Evolutionary conservation across 23 tunicate genomes (phyloP), one percentile per base, ranked within the genome.

Genomic region (Ascidia mentula): DNA sequence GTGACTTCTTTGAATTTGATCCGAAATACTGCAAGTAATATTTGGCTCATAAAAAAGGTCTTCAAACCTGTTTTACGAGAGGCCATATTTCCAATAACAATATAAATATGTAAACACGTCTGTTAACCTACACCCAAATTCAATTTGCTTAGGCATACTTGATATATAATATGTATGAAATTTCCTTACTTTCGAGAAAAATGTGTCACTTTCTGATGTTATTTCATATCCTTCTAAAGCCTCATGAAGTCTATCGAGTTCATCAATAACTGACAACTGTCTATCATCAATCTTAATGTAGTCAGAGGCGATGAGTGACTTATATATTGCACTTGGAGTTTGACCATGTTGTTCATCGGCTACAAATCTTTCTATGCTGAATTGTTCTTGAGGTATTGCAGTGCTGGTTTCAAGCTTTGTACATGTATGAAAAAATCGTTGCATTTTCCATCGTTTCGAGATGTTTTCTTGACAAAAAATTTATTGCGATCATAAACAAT

Each of bases 261-360:
- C 72, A 20, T 72, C 79, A 35, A 86, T 73, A 20, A 91, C 90
- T 8, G 81, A 38, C 18, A 31, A 35, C 72, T 91, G 97, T 72
- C 71, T 81, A 20, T 72, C 72, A 74, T 91, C 97, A 18, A 60
- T 46, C 37, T 74, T 59, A 7, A 91, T 38, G 22, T 86, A 22
- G 5, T 60, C 69, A 40, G 72, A 31, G 5, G 77, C 40, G 6
- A 91, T 35, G 6, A 91, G 61, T 0, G 60, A 60, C 33, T 86
- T 34, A 69, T 86, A 91, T 46, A 80, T 37, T 20, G 65, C 46
- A 40, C 32, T 45, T 22, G 89, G 96, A 18, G 81, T 40, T 20
- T 34, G 69, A 36, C 74, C 71, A 33, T 77, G n/a, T 37, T 45
- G 40, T n/a, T 46, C 34, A 40, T 61, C 46, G 4, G 72, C 75